Evolutionary conservation across 2,888 invertebrate species (phyloP).

Genomic region (Idaea dimidiata): DNA sequence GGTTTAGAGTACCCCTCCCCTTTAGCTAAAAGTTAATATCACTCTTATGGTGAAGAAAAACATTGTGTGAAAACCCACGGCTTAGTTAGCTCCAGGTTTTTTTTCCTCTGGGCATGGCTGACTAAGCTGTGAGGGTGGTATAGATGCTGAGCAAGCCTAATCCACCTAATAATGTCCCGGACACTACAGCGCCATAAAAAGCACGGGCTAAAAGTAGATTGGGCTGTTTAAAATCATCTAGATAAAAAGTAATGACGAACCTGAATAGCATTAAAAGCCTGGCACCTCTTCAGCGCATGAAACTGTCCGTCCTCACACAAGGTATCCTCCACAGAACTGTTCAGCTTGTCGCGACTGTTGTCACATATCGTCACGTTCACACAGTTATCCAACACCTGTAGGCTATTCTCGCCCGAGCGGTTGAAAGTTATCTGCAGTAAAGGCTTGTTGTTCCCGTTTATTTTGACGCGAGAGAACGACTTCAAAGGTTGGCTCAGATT

Average conservation of each 20-base stretch:
- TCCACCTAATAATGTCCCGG: too few species aligned
- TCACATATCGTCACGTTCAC: slow-evolving; percentile 70
- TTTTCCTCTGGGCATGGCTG: too few species aligned
- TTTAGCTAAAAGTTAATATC: too few species aligned
- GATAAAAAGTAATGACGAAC: slow-evolving; percentile 34
- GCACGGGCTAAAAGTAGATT: too few species aligned
- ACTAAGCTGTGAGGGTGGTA: too few species aligned
- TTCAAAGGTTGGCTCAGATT: slow-evolving; percentile 26
- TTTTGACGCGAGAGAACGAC: slow-evolving; percentile 67
- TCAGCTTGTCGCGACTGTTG: slow-evolving; percentile 45
- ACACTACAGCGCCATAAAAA: too few species aligned
- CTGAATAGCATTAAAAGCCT: slow-evolving; percentile 77
- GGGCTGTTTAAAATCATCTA: too few species aligned
- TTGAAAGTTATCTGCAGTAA: slow-evolving; percentile 67
- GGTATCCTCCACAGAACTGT: slow-evolving; percentile 53
- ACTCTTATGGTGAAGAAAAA: too few species aligned
- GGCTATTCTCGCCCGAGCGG: slow-evolving; percentile 62
- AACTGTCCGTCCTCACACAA: slow-evolving; percentile 56
- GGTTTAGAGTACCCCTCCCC: too few species aligned
- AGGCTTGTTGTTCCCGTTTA: slow-evolving; percentile 72
- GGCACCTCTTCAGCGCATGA: slow-evolving; percentile 69
- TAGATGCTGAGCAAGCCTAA: too few species aligned
- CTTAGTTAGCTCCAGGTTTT: too few species aligned
- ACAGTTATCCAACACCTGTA: slow-evolving; percentile 68
- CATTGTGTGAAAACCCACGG: too few species aligned